Base-by-base conservation (phyloP, 2,888 invertebrate species). In the Sarcophaga subvicina region DNA sequence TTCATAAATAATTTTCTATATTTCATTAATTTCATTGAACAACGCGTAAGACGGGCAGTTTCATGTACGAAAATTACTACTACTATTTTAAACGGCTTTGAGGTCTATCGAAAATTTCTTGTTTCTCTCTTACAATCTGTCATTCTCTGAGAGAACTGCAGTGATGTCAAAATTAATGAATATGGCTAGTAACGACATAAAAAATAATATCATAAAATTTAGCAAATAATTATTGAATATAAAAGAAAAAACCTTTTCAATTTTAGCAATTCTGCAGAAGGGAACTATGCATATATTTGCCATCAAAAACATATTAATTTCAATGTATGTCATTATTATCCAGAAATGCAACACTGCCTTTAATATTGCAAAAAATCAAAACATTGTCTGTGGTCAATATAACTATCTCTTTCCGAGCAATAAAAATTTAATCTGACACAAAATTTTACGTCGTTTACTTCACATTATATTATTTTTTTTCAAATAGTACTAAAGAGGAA, bases 81-180 rank as follows among this genome's bases (percentile, higher is more conserved):
- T 83, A 88, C 88, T 85, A 85, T 84, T 89, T 88, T 80, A 83
- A 86, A 88, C 86, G 88, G 85, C 83, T 79, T 71, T 88, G 78
- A 89, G 88, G 83, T 88, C 85, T 86, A 88, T 87, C 73, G 88
- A 83, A 89, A 85, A 88, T 86, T 88, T 87, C 85, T 80, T 85
- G 86, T 87, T 85, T 70, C 88, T 88, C 87, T 86, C 84, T 71
- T 45, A 62, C 37, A 60, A 75, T 45, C n/a, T 76, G 69, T 64
- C 70, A 76, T 22, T 66, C 25, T 63, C 20, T 27, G 59, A 64
- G 70, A 76, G 73, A 62, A 73, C 60, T 45, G 5, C 62, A 47
- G 76, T 76, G 63, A 71, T 80, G 79, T 79, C 66, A 49, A 76
- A 22, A 63, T 63, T 63, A 49, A 17, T 59, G 14, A 72, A 59